phyloP scores from a whole-genome alignment of 2,888 invertebrate species.

The Athalia cordata region DNA sequence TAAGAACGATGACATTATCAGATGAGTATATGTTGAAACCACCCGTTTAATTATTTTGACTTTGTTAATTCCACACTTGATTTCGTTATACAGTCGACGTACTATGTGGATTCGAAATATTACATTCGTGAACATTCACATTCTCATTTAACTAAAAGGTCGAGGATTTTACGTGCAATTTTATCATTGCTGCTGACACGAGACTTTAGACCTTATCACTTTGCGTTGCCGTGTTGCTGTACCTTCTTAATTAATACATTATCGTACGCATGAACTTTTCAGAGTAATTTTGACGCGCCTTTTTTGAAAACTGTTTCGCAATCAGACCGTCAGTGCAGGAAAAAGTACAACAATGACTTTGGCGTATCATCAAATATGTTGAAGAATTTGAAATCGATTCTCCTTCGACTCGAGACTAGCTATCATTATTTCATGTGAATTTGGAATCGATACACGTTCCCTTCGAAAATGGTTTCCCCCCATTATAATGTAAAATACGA shows the following conservation, averaged over 20 bases:
- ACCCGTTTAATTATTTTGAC: too few species aligned
- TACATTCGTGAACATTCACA: background rate
- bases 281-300: background rate
- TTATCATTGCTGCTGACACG: background rate
- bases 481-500: background rate
- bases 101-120: background rate
- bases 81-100: too few species aligned
- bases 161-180: conserved; percentile 14
- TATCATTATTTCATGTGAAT: conserved; percentile 11
- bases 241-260: background rate
- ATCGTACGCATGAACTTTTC: background rate
- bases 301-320: background rate
- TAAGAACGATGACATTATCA: too few species aligned
- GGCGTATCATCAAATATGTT: background rate
- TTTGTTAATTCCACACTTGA: too few species aligned
- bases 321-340: background rate
- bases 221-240: background rate
- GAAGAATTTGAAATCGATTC: background rate
- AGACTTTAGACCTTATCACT: conserved; percentile 9
- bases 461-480: conserved; percentile 1
- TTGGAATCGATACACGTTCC: background rate
- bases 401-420: conserved; percentile 9
- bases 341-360: background rate
- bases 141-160: conserved; percentile 34
- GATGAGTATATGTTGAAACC: too few species aligned